Evolutionary conservation across 2,113 vertebrate species (phyloP).

Genomic region (Ellobius talpinus): DNA sequence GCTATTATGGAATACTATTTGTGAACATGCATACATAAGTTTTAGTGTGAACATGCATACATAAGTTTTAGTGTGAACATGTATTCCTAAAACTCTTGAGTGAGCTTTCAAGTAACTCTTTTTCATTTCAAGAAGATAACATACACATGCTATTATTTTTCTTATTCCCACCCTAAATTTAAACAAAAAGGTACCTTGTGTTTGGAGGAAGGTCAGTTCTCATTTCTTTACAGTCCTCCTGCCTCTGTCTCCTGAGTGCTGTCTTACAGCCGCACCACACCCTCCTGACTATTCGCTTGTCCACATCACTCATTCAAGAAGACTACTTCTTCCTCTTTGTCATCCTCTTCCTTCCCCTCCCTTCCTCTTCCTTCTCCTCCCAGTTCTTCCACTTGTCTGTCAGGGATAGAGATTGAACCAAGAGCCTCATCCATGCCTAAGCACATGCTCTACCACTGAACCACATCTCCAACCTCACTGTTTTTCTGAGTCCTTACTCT

Average conservation of each 20-base stretch:
- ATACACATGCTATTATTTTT: background rate
- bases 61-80: background rate
- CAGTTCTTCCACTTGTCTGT: no score
- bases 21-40: background rate
- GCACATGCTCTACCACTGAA: background rate
- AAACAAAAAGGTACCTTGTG: background rate
- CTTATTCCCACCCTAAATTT: constrained; percentile 3
- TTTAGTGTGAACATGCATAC: background rate
- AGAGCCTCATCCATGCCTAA: background rate
- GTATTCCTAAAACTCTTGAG: constrained; percentile 12
- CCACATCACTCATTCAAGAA: background rate
- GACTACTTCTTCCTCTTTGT: background rate
- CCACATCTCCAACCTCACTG: background rate
- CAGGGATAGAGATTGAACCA: background rate
- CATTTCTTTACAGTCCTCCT: constrained; percentile 20
- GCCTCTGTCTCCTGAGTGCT: background rate
- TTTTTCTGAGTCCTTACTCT: background rate
- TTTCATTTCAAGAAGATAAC: constrained; percentile 42
- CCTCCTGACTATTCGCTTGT: background rate
- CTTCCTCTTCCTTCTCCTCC: background rate
- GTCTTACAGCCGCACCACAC: background rate
- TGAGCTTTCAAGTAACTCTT: background rate
- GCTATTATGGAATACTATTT: background rate
- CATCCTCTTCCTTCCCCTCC: background rate
- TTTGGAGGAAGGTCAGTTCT: background rate